Percentiles rank a stretch among this genome's conserved stretches.
These are phyloP conservation scores for Eilema caniola DNA, from an alignment of 2,888 invertebrate genomes.

Conservation along the genomic window DNA sequence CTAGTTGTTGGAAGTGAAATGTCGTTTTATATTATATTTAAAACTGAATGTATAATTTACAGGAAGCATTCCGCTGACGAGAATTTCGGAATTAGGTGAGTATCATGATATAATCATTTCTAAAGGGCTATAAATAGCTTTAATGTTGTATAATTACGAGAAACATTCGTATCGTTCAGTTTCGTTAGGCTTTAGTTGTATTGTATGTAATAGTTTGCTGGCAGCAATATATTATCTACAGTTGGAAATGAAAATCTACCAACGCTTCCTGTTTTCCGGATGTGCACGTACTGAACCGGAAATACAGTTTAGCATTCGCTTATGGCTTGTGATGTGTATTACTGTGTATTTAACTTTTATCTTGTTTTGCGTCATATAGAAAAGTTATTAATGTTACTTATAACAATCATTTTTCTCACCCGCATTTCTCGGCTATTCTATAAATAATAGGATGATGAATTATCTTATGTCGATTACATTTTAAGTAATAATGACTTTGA, in stretches of 20 bases:
- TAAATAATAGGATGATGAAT: neutral
- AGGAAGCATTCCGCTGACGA: constrained; percentile 87
- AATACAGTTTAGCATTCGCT: constrained; percentile 18
- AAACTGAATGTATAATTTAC: constrained; percentile 51
- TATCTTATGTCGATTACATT: neutral
- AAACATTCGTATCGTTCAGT: neutral
- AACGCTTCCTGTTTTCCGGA: constrained; percentile 32
- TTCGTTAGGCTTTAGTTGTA: neutral
- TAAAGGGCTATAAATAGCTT: neutral
- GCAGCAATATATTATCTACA: constrained; percentile 23
- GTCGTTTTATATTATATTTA: constrained; percentile 19
- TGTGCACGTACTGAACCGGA: constrained; percentile 25
- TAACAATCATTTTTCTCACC: neutral
- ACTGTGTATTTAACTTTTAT: neutral
- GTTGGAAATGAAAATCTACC: constrained; percentile 29
- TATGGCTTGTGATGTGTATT: neutral
- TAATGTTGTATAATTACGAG: no score
- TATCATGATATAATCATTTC: constrained; percentile 19
- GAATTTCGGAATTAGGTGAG: constrained; percentile 87
- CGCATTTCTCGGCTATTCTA: neutral
- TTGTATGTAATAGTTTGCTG: neutral
- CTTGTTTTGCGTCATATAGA: neutral
- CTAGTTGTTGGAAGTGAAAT: constrained; percentile 25
- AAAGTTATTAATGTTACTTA: neutral
- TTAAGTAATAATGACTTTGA: neutral